Percentiles rank a stretch among this genome's conserved stretches.
Conservation (phyloP, 2,888 invertebrate species). For the Acrobasis suavella region DNA sequence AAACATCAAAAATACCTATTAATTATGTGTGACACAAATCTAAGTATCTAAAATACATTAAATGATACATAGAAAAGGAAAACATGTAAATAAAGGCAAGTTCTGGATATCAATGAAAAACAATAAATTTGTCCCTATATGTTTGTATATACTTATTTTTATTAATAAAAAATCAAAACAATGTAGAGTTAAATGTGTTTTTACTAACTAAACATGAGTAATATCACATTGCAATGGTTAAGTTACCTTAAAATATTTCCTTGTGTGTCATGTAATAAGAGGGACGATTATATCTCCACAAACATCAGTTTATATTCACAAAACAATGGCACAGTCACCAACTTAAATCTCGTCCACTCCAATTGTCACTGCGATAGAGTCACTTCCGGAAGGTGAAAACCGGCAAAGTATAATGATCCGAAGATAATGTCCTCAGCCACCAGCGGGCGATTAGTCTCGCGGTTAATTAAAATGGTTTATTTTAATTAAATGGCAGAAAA, state of each 20-base stretch:
- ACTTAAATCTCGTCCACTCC: constrained; percentile 56
- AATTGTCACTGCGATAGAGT: constrained; percentile 54
- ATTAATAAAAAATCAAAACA: not conserved
- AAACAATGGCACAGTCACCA: constrained; percentile 66
- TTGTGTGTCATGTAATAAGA: constrained; percentile 32
- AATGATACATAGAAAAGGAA: too few species aligned
- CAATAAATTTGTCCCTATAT: too few species aligned
- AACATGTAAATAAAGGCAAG: not conserved
- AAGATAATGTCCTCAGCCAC: constrained; percentile 32
- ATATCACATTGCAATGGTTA: not conserved
- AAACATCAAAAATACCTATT: too few species aligned
- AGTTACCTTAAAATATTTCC: constrained; percentile 27
- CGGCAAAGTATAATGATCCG: constrained; percentile 31
- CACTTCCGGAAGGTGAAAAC: constrained; percentile 26
- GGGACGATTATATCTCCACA: constrained; percentile 36
- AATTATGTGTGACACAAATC: too few species aligned
- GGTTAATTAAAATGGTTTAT: constrained; percentile 43
- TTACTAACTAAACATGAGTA: not conserved
- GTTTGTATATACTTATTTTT: too few species aligned
- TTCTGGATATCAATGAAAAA: not conserved
- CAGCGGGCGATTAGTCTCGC: constrained; percentile 14
- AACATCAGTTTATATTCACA: constrained; percentile 45
- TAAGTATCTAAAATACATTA: too few species aligned
- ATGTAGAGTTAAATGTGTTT: not conserved
- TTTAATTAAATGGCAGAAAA: constrained; percentile 38